Percentiles rank a stretch among this genome's conserved stretches.
These are phyloP conservation scores for Aphyosemion australe DNA, from an alignment of 2,113 vertebrate genomes.

Conservation along the genomic window DNA sequence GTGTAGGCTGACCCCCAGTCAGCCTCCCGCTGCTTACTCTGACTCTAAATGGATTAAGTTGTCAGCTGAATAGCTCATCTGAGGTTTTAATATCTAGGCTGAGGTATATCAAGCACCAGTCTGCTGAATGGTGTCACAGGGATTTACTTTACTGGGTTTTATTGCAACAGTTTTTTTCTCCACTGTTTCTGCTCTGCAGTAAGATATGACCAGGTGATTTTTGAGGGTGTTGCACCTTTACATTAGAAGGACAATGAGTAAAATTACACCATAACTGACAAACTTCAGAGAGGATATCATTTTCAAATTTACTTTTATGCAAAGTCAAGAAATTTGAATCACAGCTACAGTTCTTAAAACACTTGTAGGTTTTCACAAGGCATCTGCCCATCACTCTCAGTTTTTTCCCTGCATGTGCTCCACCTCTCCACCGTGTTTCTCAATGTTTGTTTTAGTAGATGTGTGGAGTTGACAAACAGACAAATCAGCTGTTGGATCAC, in stretches of 20 bases:
- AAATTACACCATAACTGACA: background rate
- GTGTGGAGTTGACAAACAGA: background rate
- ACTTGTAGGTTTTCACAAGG: conserved; percentile 14
- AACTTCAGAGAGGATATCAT: too few relatives aligned
- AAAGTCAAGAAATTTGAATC: too few relatives aligned
- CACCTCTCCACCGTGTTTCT: background rate
- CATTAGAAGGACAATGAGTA: conserved; percentile 52
- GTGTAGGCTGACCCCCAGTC: conserved; percentile 62
- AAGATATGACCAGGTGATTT: conserved; percentile 49
- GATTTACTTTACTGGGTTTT: conserved; percentile 70
- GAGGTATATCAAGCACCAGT: conserved; percentile 66
- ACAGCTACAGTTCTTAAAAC: background rate
- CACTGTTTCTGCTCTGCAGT: conserved; percentile 41
- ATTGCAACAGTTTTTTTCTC: conserved; percentile 59
- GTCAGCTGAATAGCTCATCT: conserved; percentile 75
- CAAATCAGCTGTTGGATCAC: background rate
- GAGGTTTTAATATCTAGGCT: conserved; percentile 77
- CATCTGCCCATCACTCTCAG: background rate
- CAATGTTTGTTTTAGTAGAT: background rate
- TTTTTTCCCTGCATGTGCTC: background rate
- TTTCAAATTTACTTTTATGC: too few relatives aligned
- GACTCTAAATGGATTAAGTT: conserved; percentile 78
- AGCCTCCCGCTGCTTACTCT: conserved; percentile 66
- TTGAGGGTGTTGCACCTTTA: conserved; percentile 51
- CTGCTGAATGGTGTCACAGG: conserved; percentile 69